Conservation (phyloP, 2,888 invertebrate genomes). For the Sphaerophoria taeniata region DNA sequence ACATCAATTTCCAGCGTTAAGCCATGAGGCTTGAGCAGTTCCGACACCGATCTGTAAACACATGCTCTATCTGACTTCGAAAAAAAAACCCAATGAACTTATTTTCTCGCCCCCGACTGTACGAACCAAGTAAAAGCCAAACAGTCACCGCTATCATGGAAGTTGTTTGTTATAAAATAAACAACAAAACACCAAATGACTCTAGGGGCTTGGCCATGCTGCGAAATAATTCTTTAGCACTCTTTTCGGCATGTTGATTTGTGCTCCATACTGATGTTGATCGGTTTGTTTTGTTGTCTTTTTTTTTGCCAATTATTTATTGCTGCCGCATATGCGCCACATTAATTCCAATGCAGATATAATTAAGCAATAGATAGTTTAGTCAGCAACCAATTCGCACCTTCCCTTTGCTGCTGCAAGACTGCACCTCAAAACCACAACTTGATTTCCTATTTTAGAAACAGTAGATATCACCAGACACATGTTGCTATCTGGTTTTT, state of each 20-base stretch:
- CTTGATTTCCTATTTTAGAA: slow-evolving; percentile 64
- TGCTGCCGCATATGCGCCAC: slow-evolving; percentile 71
- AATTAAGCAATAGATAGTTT: slow-evolving; percentile 74
- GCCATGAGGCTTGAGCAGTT: no score
- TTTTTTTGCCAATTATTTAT: slow-evolving; percentile 69
- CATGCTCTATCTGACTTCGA: background rate
- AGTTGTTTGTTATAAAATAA: slow-evolving; percentile 33
- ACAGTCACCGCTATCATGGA: slow-evolving; percentile 12
- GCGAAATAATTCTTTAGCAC: slow-evolving; percentile 55
- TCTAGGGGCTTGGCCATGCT: slow-evolving; percentile 68
- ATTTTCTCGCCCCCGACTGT: slow-evolving; percentile 40
- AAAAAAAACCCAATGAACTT: slow-evolving; percentile 10
- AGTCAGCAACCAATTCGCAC: slow-evolving; percentile 61
- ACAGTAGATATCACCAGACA: slow-evolving; percentile 6
- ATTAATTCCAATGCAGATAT: slow-evolving; percentile 69
- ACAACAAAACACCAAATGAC: slow-evolving; percentile 13
- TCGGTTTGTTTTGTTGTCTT: slow-evolving; percentile 27
- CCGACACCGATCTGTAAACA: no score
- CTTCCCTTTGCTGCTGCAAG: background rate
- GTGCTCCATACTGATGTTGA: slow-evolving; percentile 39
- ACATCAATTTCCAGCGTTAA: no score
- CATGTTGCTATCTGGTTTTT: slow-evolving; percentile 39
- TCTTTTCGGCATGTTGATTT: slow-evolving; percentile 57
- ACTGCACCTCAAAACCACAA: slow-evolving; percentile 51
- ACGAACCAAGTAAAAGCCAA: slow-evolving; percentile 24